Conservation (phyloP, 2,888 invertebrate genomes). For the Mythimna loreyi region DNA sequence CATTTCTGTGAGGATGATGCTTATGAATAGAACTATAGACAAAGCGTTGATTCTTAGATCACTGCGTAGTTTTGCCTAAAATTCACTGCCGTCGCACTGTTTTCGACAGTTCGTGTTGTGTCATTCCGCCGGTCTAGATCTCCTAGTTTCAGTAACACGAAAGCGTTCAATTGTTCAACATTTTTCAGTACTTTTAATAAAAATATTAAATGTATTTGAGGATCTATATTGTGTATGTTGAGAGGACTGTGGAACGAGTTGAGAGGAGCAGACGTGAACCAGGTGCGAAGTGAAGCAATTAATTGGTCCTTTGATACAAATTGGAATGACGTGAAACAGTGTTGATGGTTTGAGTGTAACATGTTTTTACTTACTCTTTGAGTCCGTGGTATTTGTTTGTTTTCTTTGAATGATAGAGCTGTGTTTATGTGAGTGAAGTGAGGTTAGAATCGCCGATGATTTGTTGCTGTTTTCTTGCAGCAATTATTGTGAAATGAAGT, state of each 20-base stretch:
- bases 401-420: background rate
- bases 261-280: conserved; percentile 75
- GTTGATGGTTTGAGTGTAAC: conserved; percentile 21
- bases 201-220: conserved; percentile 81
- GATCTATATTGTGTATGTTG: conserved; percentile 77
- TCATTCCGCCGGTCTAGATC: conserved; percentile 50
- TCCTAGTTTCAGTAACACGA: conserved; percentile 63
- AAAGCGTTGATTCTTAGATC: conserved; percentile 34
- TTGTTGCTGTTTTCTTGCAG: background rate
- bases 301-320: conserved; percentile 40
- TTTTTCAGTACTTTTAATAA: conserved; percentile 67
- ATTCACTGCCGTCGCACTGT: conserved; percentile 46
- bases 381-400: conserved; percentile 13
- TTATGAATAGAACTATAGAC: conserved; percentile 21
- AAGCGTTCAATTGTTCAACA: conserved; percentile 56
- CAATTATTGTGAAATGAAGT: conserved; percentile 14
- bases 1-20: conserved; percentile 29
- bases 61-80: conserved; percentile 42
- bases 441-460: conserved; percentile 3
- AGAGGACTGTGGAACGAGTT: conserved; percentile 77
- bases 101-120: conserved; percentile 45
- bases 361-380: background rate
- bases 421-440: conserved; percentile 22
- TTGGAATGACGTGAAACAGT: conserved; percentile 36
- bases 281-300: conserved; percentile 62